Base-by-base conservation (phyloP, 2,888 invertebrate species). In the Drosophila kuntzei region DNA sequence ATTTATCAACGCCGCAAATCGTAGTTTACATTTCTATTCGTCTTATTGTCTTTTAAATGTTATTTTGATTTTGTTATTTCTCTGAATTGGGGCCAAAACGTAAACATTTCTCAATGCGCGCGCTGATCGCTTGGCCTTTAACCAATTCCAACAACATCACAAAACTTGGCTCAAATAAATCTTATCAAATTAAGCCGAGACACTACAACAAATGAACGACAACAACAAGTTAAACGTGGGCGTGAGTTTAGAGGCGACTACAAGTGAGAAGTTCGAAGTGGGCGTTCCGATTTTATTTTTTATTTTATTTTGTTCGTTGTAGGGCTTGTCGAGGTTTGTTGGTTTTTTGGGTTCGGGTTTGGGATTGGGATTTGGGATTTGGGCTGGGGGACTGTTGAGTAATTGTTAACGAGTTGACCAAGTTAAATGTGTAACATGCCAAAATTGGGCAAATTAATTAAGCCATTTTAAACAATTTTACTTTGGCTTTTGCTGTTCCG, bases 391-490 rank as follows among this genome's bases (percentile, higher is more conserved):
- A 67, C 67, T 64, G 79, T 74, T 79, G 75, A 78, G 74, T 78
- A 78, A 76, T 74, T 76, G 72, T 78, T 78, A 81, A 85, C 87
- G 25, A 72, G 70, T 67, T 77, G 76, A 75, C 76, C 76, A 77
- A 79, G 75, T 75, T 75, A 79, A 79, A 66, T 64, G 76, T 79
- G 66, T 71, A 50, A 41, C 64, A 71, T 66, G 63, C 75, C 63
- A 80, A 81, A 87, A 88, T 79, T 88, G 88, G 87, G 39, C 83
- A 88, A 85, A 89, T 89, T 87, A 85, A 85, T 85, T 89, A 85
- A 85, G 85, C 77, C 77, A 83, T 83, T 85, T 89, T 49, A 65
- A 76, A 85, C 88, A 87, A 85, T 82, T 82, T 87, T 60, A 79
- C 69, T 72, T 76, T 71, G 36, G 34, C 18, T 39, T 36, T 67